Conservation (phyloP, 2,797 vertebrate species). For the Babyrousa celebensis region DNA sequence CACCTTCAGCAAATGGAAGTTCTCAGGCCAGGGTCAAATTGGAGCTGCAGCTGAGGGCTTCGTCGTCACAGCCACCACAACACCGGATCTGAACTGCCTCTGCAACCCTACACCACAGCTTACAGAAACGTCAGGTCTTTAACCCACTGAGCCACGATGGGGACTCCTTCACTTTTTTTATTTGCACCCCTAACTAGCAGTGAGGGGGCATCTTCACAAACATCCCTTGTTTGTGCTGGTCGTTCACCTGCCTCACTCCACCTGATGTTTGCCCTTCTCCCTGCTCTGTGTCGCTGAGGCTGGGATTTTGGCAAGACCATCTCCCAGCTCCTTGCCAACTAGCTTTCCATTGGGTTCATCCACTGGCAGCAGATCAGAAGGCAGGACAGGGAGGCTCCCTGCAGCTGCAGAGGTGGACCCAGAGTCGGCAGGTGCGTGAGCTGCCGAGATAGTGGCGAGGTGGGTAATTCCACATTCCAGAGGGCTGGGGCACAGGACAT, state of each 20-base stretch:
- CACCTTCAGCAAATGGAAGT: too few species aligned
- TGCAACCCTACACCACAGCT: too few species aligned
- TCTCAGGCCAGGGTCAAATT: too few species aligned
- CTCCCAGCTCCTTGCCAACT: not conserved
- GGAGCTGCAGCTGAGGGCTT: too few species aligned
- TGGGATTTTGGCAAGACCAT: not conserved
- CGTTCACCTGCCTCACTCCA: rapidly evolving
- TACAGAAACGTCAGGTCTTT: too few species aligned
- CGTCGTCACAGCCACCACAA: too few species aligned
- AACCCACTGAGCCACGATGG: too few species aligned
- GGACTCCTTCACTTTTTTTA: too few species aligned
- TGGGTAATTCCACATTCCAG: not conserved
- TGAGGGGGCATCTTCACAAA: not conserved
- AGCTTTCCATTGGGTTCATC: not conserved
- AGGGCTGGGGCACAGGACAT: too few species aligned
- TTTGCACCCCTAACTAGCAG: not conserved
- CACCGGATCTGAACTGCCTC: too few species aligned
- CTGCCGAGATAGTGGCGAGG: not conserved
- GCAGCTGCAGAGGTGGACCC: too few species aligned
- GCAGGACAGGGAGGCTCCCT: not conserved
- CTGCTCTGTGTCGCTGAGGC: not conserved
- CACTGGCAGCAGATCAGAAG: not conserved
- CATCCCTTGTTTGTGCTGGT: too few species aligned
- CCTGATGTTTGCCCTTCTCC: not conserved
- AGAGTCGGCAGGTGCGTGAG: not conserved